Percentiles rank a stretch among this genome's conserved stretches.
Evolutionary conservation across 2,113 vertebrate genomes (phyloP).

Genomic region (Sciurus niger): DNA sequence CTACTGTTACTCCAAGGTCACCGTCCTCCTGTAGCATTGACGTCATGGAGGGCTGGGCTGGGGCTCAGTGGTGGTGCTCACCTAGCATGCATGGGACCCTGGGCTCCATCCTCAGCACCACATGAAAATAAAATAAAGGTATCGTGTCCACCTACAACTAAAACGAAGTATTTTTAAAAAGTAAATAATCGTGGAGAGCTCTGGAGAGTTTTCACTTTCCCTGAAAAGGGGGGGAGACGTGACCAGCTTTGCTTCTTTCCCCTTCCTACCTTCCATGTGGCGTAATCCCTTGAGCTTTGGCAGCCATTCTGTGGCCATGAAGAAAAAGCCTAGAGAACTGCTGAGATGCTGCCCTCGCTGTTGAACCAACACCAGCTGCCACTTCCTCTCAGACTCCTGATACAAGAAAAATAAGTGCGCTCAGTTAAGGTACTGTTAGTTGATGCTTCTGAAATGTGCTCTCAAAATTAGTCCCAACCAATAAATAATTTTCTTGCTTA

Average conservation of each 20-base stretch:
- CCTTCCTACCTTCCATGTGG: neutral
- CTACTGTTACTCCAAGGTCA: neutral
- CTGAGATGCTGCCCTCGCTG: neutral
- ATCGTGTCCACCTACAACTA: too few relatives aligned
- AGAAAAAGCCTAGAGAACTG: neutral
- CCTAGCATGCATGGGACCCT: too few relatives aligned
- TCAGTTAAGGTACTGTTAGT: neutral
- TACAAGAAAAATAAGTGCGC: neutral
- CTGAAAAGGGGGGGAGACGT: neutral
- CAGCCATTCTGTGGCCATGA: neutral
- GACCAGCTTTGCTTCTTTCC: neutral
- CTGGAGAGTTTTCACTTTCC: neutral
- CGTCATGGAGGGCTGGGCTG: neutral
- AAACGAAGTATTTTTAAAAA: too few relatives aligned
- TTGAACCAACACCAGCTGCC: neutral
- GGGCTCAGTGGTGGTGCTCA: too few relatives aligned
- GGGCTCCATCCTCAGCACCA: too few relatives aligned
- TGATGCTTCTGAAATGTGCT: neutral
- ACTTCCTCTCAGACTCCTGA: neutral
- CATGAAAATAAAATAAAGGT: too few relatives aligned
- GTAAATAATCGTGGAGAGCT: neutral
- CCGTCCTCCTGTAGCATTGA: neutral
- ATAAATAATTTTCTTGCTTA: neutral
- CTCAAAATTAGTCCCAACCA: neutral
- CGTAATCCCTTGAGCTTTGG: neutral